Percentiles rank a stretch among this genome's conserved stretches.
phyloP scores from a whole-genome alignment of 2,113 vertebrate genomes.

The Pteronura brasiliensis region DNA sequence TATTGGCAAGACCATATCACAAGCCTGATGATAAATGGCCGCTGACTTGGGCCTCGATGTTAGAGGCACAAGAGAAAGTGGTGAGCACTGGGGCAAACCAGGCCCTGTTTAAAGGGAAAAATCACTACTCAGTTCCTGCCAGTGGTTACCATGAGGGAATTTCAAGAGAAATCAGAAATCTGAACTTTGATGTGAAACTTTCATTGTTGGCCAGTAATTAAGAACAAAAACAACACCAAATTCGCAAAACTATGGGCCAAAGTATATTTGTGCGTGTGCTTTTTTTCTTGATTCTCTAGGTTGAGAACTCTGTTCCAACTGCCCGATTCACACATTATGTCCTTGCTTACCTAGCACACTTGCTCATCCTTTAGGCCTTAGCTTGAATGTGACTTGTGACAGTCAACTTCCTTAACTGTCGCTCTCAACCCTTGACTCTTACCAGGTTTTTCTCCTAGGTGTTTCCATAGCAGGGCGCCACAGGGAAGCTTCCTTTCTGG shows the following conservation, averaged over 20 bases:
- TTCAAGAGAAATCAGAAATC: constrained; percentile 5
- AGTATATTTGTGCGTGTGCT: neutral
- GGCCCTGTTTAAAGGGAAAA: neutral
- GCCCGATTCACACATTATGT: neutral
- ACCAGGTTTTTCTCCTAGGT: neutral
- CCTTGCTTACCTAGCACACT: neutral
- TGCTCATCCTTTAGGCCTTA: neutral
- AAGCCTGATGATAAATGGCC: neutral
- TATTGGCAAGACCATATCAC: neutral
- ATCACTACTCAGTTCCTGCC: neutral
- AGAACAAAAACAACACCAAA: neutral
- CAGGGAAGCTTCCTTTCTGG: neutral
- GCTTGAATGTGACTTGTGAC: neutral
- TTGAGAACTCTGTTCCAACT: neutral
- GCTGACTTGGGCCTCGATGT: neutral
- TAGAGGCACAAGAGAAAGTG: neutral
- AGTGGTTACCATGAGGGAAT: neutral
- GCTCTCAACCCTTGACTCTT: neutral
- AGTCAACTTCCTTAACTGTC: neutral
- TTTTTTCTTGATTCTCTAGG: neutral
- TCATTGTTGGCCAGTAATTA: neutral
- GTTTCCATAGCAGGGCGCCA: neutral
- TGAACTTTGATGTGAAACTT: neutral
- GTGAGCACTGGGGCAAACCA: neutral
- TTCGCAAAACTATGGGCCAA: neutral